These are phyloP conservation scores for Liasis olivaceus DNA, from an alignment of 2,797 vertebrate species.

Conservation along the genomic window DNA sequence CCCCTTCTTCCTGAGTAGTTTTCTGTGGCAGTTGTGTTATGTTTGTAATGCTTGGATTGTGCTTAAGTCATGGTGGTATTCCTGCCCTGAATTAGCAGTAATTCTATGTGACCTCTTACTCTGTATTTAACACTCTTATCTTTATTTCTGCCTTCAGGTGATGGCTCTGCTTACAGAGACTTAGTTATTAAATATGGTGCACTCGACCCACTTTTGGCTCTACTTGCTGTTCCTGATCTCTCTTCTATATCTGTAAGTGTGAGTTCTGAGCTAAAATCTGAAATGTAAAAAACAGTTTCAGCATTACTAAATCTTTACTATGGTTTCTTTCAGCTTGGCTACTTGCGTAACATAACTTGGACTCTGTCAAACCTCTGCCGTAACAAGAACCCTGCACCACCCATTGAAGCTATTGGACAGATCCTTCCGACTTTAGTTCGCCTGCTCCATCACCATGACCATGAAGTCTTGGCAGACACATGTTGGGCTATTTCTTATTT, in stretches of 20 bases:
- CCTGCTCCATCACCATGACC: slow-evolving; percentile 86
- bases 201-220: slow-evolving; percentile 82
- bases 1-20: not conserved
- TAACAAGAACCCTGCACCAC: slow-evolving; percentile 95
- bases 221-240: slow-evolving; percentile 89
- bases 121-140: not conserved
- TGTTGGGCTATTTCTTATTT: slow-evolving; percentile 97
- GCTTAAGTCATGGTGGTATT: not conserved
- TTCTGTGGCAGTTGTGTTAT: too few relatives aligned
- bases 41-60: not conserved
- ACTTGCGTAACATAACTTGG: slow-evolving; percentile 94
- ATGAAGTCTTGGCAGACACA: slow-evolving; percentile 90
- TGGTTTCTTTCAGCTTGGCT: slow-evolving; percentile 78
- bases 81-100: not conserved
- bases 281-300: not conserved
- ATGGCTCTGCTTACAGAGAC: slow-evolving; percentile 90
- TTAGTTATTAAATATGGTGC: slow-evolving; percentile 94
- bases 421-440: slow-evolving; percentile 87
- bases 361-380: slow-evolving; percentile 97
- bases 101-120: not conserved
- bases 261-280: too few relatives aligned
- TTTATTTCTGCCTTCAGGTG: slow-evolving; percentile 76
- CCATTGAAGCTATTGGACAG: slow-evolving; percentile 84
- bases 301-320: not conserved
- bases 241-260: slow-evolving; percentile 84